These are phyloP conservation scores for Dromas ardeola DNA, from an alignment of 2,113 vertebrate species.

Conservation along the genomic window DNA sequence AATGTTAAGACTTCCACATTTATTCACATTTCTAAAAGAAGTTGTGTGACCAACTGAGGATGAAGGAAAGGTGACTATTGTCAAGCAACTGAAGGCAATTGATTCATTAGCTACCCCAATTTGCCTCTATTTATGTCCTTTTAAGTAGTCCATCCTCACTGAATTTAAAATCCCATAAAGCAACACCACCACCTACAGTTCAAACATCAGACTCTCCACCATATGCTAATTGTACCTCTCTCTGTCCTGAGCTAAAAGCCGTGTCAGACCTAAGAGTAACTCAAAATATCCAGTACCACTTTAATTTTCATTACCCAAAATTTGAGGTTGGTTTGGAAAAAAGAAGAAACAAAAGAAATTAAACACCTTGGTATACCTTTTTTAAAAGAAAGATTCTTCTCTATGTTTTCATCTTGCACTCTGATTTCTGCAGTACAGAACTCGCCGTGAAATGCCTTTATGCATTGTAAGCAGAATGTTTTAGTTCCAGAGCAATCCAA, in stretches of 20 bases:
- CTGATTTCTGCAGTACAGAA: neutral
- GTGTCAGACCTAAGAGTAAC: neutral
- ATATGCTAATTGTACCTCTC: neutral
- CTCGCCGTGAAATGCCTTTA: neutral
- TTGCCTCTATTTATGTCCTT: neutral
- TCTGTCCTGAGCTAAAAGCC: neutral
- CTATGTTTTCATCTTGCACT: neutral
- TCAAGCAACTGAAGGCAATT: neutral
- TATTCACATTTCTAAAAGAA: neutral
- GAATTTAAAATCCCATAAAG: constrained; percentile 40
- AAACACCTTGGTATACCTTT: neutral
- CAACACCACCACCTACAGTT: constrained; percentile 70
- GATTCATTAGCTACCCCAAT: neutral
- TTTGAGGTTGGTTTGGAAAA: neutral
- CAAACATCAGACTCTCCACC: constrained; percentile 38
- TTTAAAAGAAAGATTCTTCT: neutral
- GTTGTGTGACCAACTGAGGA: neutral
- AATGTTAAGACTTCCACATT: neutral
- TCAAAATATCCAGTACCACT: neutral
- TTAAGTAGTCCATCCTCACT: neutral
- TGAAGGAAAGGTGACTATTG: neutral
- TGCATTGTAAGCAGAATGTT: neutral
- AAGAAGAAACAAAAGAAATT: neutral
- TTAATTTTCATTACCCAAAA: neutral
- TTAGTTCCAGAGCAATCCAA: neutral